A percentile compares a stretch with the other conserved stretches of the same genome.
Evolutionary conservation across 2,888 invertebrate genomes (phyloP).

Genomic region (Diarsia brunnea): DNA sequence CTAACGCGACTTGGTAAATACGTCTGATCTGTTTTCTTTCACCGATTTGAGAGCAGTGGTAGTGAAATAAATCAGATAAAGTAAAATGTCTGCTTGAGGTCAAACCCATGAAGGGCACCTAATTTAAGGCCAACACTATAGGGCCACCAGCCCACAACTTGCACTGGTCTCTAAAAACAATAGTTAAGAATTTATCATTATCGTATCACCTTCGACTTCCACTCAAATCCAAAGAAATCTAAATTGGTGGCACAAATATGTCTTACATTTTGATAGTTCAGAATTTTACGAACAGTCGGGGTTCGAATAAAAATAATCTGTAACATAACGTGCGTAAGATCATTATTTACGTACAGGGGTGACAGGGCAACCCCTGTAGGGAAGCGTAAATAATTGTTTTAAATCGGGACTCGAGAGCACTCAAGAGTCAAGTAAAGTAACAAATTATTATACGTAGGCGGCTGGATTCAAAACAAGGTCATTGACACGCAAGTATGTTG

Average conservation of each 20-base stretch:
- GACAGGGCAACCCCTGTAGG: too few species aligned
- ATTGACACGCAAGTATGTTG: not conserved
- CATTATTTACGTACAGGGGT: not conserved
- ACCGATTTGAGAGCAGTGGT: not conserved
- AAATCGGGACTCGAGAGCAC: slow-evolving; percentile 9
- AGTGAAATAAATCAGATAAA: not conserved
- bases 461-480: not conserved
- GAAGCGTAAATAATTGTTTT: slow-evolving; percentile 13
- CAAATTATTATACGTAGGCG: slow-evolving; percentile 12
- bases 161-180: not conserved
- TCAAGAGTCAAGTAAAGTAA: slow-evolving; percentile 17
- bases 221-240: too few species aligned
- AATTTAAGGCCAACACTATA: too few species aligned
- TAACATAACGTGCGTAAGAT: not conserved
- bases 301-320: not conserved
- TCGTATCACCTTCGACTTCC: too few species aligned
- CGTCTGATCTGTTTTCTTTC: too few species aligned
- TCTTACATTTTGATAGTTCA: not conserved
- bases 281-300: slow-evolving; percentile 1
- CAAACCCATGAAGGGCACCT: too few species aligned
- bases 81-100: too few species aligned
- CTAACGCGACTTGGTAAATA: too few species aligned
- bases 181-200: too few species aligned
- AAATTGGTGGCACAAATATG: not conserved
- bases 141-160: not conserved